Percentiles rank a stretch among this genome's conserved stretches.
phyloP scores from a whole-genome alignment of 1,140 invertebrate species.

The Ceratina australensis region DNA sequence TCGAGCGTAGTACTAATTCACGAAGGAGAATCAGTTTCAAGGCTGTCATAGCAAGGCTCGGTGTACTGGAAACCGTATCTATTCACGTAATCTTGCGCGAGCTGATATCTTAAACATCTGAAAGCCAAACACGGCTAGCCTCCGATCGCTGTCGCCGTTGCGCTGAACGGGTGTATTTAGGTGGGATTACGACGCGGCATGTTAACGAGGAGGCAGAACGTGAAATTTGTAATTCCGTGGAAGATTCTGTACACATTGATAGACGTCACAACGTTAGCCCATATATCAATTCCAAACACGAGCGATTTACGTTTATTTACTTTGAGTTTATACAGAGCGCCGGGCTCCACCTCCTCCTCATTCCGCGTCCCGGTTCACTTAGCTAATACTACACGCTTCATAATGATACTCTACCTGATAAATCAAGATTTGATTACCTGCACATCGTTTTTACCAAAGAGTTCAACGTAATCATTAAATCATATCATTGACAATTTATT shows the following conservation, averaged over 20 bases:
- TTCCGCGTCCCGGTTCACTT: background rate
- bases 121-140: background rate
- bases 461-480: too few relatives aligned
- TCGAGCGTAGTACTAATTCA: too few relatives aligned
- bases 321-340: slow-evolving; percentile 39
- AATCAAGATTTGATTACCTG: background rate
- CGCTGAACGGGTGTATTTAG: slow-evolving; percentile 9
- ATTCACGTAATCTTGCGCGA: background rate
- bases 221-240: slow-evolving; percentile 53
- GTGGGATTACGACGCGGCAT: slow-evolving; percentile 22
- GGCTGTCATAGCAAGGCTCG: too few relatives aligned
- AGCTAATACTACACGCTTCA: slow-evolving; percentile 26
- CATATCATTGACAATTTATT: background rate
- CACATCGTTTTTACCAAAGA: too few relatives aligned
- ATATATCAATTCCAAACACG: slow-evolving; percentile 43
- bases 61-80: too few relatives aligned
- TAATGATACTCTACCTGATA: slow-evolving; percentile 46
- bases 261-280: slow-evolving; percentile 37
- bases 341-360: background rate
- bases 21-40: too few relatives aligned
- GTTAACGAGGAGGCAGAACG: slow-evolving; percentile 54
- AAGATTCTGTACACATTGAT: slow-evolving; percentile 52
- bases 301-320: slow-evolving; percentile 55
- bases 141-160: slow-evolving; percentile 22
- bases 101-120: background rate